Evolutionary conservation across 2,888 invertebrate genomes (phyloP).

Genomic region (Lochmaea crataegi): DNA sequence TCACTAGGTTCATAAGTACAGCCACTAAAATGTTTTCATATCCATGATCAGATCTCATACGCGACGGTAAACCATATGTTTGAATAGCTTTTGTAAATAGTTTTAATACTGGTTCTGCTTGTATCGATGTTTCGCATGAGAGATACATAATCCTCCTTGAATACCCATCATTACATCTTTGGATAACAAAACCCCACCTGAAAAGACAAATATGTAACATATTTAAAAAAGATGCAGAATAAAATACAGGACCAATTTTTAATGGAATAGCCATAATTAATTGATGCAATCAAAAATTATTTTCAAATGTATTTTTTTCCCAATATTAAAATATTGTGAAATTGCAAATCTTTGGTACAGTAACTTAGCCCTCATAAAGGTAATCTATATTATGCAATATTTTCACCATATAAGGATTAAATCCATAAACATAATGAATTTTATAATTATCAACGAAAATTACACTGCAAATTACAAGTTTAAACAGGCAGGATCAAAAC

Average conservation of each 20-base stretch:
- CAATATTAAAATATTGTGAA: too few relatives aligned
- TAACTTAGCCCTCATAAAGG: too few relatives aligned
- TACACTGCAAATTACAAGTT: neutral
- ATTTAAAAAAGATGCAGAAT: neutral
- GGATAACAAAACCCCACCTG: slow-evolving; percentile 13
- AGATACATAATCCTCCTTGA: slow-evolving; percentile 12
- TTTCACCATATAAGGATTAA: neutral
- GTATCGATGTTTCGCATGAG: slow-evolving; percentile 8
- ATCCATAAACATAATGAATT: slow-evolving; percentile 1
- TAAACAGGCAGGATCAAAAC: too few relatives aligned
- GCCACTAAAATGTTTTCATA: slow-evolving; percentile 13
- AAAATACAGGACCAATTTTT: too few relatives aligned
- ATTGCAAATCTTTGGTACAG: too few relatives aligned
- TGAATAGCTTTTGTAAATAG: neutral
- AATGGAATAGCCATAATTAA: too few relatives aligned
- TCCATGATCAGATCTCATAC: slow-evolving; percentile 13
- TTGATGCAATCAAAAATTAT: too few relatives aligned
- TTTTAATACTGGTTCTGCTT: slow-evolving; percentile 11
- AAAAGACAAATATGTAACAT: slow-evolving; percentile 12
- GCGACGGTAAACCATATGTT: slow-evolving; percentile 8
- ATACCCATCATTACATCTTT: slow-evolving; percentile 10
- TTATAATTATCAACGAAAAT: slow-evolving; percentile 4
- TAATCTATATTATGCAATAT: neutral
- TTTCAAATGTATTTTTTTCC: too few relatives aligned
- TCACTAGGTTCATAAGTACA: slow-evolving; percentile 4